Conservation (phyloP, 2,113 vertebrate genomes). For the Myotis brandtii region DNA sequence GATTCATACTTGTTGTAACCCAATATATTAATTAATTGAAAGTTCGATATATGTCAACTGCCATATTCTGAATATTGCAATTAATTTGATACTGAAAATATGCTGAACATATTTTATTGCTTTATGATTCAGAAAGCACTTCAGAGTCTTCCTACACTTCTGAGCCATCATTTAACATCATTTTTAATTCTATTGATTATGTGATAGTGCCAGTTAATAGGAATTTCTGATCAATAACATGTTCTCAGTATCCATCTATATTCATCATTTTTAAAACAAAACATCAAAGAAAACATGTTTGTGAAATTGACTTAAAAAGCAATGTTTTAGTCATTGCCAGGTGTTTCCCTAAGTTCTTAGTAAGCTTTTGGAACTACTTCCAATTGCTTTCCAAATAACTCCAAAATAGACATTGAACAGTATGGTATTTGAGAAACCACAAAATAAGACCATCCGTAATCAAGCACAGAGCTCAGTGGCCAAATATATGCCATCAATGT, state of each 20-base stretch:
- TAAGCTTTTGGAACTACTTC: neutral
- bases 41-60: neutral
- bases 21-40: constrained; percentile 26
- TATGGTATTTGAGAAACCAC: neutral
- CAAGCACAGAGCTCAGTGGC: neutral
- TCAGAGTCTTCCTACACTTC: neutral
- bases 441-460: neutral
- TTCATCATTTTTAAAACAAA: constrained; percentile 43
- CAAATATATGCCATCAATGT: neutral
- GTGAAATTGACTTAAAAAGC: neutral
- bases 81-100: constrained; percentile 48
- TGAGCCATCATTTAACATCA: neutral
- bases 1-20: neutral
- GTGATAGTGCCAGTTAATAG: neutral
- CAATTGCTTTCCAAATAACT: constrained; percentile 38
- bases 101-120: neutral
- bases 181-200: neutral
- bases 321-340: neutral
- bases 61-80: neutral
- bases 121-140: constrained; percentile 37
- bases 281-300: constrained; percentile 6
- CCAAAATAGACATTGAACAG: neutral
- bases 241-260: neutral
- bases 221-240: neutral
- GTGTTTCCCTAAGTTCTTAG: constrained; percentile 16